Percentiles rank a stretch among this genome's conserved stretches.
Evolutionary conservation across 1,140 invertebrate genomes (phyloP).

Genomic region (Sipha flava): DNA sequence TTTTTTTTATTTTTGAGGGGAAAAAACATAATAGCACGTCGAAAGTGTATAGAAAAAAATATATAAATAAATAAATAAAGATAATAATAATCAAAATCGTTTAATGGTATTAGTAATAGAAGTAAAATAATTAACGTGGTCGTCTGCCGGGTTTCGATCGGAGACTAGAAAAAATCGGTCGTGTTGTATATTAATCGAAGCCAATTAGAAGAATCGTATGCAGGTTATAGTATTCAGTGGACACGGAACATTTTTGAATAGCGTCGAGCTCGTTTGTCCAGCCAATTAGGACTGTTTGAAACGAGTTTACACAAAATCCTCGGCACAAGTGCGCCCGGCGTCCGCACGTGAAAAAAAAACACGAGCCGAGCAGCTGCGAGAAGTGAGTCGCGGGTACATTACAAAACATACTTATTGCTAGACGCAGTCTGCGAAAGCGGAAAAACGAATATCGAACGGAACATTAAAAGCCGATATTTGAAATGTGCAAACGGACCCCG

Average conservation of each 20-base stretch:
- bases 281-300: conserved; percentile 26
- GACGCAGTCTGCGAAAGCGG: no score
- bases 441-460: no score
- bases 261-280: conserved; percentile 20
- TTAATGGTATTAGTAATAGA: background rate
- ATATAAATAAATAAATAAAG: background rate
- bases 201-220: conserved; percentile 19
- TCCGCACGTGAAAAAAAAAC: background rate
- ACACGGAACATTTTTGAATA: conserved; percentile 12
- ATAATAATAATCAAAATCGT: no score
- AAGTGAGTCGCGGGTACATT: no score
- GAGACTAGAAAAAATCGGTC: conserved; percentile 1
- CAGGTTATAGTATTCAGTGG: background rate
- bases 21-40: background rate
- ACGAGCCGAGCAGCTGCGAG: no score
- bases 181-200: conserved; percentile 18
- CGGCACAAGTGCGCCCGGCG: background rate
- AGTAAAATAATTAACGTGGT: no score
- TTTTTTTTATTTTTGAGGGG: no score
- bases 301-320: conserved; percentile 12
- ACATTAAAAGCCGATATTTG: no score
- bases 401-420: no score
- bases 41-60: background rate
- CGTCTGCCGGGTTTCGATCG: background rate
- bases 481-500: no score